Evolutionary conservation across 2,888 invertebrate genomes (phyloP), one percentile per base, ranked within the genome.

Genomic region (Rugalucina vietnamica): DNA sequence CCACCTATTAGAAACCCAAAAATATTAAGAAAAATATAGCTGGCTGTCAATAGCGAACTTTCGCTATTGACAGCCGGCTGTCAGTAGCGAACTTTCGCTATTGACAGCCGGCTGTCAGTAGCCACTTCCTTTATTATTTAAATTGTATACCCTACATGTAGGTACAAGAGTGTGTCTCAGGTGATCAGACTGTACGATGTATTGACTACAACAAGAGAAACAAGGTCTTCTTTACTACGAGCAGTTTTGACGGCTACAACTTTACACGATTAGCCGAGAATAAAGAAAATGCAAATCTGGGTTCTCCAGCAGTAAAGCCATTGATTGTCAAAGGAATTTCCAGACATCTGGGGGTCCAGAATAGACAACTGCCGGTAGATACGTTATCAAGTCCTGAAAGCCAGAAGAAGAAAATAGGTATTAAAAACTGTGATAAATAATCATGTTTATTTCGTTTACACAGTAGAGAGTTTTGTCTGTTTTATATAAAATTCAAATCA

Each of bases 201-300:
- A 65, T 54, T 24, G 39, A 65, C 2, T 73, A 60, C 34, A 36
- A 80, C 0, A 57, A 72, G 21, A 50, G 37, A n/a, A 37, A 75
- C n/a, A 79, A 54, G n/a, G 34, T 73, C 39, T 86, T 79, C 69
- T 82, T 76, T 54, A 79, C 77, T 0, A 72, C 49, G 3, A 36
- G 65, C 14, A 78, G 76, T 73, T 85, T 80, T 70, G 82, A 86
- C 78, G 86, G 85, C 29, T 36, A 60, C 21, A 86, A 77, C 39
- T 80, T 88, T 43, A 65, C 76, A 27, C 27, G 57, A 12, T 65
- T 85, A 29, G 79, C 54, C 36, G 85, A 87, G 24, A 43, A 86
- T 39, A 87, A 87, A 69, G 87, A 87, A 29, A 87, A 87, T 57
- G 37, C 34, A n/a, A n/a, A 39, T n/a, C 21, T 43, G 24, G 43